Conservation (phyloP, 2,113 vertebrate species). For the Mesocricetus auratus region DNA sequence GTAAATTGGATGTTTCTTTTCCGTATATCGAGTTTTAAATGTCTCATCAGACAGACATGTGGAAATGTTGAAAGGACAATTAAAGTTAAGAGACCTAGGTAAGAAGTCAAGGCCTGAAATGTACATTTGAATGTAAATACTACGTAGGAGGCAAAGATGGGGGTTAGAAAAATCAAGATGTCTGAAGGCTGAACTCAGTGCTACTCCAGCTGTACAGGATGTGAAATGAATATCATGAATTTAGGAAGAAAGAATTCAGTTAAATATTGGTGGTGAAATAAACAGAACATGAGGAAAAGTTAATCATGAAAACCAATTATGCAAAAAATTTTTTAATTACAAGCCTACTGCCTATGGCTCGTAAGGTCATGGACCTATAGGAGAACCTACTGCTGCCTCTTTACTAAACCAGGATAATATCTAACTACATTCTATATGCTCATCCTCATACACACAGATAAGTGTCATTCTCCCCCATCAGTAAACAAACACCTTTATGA, state of each 20-base stretch:
- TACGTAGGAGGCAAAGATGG: not conserved
- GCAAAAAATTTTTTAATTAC: constrained; percentile 25
- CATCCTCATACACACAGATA: not conserved
- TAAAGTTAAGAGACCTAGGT: constrained; percentile 1
- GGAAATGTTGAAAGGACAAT: not conserved
- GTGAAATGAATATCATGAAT: not conserved
- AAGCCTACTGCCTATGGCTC: not conserved
- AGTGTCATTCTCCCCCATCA: not conserved
- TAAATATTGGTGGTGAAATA: not conserved
- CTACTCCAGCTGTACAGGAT: not conserved
- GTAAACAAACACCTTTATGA: not conserved
- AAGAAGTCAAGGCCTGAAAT: not conserved
- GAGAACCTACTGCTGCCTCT: not conserved
- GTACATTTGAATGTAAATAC: not conserved
- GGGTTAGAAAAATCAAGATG: not conserved
- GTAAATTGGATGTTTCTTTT: not conserved
- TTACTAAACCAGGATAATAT: not conserved
- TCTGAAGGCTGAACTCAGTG: not conserved
- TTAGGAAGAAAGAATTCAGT: not conserved
- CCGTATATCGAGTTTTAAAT: not conserved
- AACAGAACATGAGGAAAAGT: not conserved
- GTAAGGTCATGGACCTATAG: not conserved
- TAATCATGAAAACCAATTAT: constrained; percentile 10
- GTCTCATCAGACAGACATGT: not conserved
- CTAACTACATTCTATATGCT: not conserved